Conservation (phyloP, 2,797 vertebrate species). For the Cheirogaleus major region DNA sequence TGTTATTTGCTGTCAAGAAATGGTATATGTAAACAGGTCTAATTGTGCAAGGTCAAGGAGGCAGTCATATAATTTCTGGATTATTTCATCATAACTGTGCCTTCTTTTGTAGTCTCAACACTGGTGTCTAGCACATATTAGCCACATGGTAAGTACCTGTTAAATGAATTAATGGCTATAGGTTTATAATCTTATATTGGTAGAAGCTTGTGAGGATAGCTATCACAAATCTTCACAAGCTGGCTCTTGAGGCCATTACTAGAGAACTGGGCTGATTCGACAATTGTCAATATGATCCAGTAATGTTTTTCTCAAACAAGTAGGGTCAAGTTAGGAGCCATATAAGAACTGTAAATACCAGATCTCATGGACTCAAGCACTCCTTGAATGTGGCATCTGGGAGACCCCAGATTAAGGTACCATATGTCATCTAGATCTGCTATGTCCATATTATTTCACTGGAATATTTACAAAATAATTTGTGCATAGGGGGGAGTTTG, state of each 20-base stretch:
- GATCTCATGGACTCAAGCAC: neutral
- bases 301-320: neutral
- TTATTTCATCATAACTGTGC: neutral
- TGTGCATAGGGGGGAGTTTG: neutral
- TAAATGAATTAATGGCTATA: neutral
- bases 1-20: slow-evolving; percentile 8
- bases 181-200: neutral
- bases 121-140: neutral
- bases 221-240: slow-evolving; percentile 10
- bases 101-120: neutral
- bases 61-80: neutral
- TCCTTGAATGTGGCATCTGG: neutral
- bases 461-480: neutral
- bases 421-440: neutral
- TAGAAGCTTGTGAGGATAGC: neutral
- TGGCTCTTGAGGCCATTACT: neutral
- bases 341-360: neutral
- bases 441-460: neutral
- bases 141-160: neutral
- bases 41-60: neutral
- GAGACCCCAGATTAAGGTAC: neutral
- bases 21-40: neutral
- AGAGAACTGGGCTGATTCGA: neutral
- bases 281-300: neutral
- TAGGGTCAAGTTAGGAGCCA: neutral